Evolutionary conservation across 2,113 vertebrate species (phyloP).

Genomic region (Hyaena hyaena): DNA sequence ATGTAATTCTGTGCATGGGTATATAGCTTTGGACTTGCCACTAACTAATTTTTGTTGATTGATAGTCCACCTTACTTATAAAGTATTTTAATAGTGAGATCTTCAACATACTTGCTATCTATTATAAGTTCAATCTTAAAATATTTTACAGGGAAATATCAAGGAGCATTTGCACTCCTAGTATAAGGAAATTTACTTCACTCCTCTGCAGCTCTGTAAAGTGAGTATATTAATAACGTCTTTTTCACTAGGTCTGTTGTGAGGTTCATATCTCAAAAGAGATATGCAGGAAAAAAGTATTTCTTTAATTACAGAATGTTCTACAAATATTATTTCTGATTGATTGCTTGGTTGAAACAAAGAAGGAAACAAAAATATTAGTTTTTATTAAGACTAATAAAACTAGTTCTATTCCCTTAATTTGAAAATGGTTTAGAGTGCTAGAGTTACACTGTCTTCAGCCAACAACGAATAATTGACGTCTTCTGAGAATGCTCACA

Average conservation of each 20-base stretch:
- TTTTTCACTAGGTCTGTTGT: neutral
- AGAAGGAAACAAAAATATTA: neutral
- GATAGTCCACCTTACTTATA: neutral
- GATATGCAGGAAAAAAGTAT: neutral
- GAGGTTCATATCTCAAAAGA: neutral
- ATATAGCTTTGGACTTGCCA: neutral
- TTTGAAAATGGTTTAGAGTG: neutral
- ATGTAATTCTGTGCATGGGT: neutral
- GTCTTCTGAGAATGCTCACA: neutral
- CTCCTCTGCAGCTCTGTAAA: neutral
- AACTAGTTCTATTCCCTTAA: neutral
- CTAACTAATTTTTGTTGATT: slow-evolving; percentile 1
- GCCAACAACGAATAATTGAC: neutral
- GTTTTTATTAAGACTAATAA: neutral
- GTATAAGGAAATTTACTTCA: neutral
- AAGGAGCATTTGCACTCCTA: neutral
- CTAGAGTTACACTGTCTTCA: neutral
- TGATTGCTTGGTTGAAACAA: neutral
- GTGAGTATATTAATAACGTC: neutral
- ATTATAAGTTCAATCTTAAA: slow-evolving; percentile 10
- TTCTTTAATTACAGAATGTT: neutral
- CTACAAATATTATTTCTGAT: neutral
- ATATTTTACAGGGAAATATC: neutral
- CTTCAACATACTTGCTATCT: neutral
- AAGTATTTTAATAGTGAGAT: neutral